Conservation (phyloP, 2,113 vertebrate species). For the Sinocyclocheilus rhinocerous region DNA sequence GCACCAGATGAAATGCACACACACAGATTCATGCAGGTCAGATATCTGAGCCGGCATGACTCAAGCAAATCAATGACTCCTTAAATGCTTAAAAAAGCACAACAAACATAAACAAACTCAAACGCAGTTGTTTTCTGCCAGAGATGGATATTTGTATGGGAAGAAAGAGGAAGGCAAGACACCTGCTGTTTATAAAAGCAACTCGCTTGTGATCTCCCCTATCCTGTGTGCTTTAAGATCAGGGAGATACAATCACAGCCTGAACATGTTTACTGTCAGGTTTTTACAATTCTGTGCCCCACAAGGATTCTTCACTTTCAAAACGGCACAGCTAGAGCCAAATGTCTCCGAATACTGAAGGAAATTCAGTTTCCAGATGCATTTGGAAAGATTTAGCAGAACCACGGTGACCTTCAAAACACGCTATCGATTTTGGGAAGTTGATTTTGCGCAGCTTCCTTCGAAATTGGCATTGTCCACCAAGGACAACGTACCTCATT, state of each 20-base stretch:
- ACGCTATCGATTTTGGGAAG: conserved; percentile 27
- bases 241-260: conserved; percentile 10
- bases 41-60: not conserved
- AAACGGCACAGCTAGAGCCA: not conserved
- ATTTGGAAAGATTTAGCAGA: conserved; percentile 1
- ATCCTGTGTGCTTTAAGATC: conserved; percentile 14
- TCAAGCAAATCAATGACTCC: conserved; percentile 4
- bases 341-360: not conserved
- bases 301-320: not conserved
- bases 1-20: not conserved
- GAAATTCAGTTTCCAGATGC: conserved; percentile 15
- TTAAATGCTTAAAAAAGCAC: conserved; percentile 7
- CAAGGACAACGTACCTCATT: conserved; percentile 23
- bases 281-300: not conserved
- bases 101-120: not conserved
- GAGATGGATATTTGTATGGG: not conserved
- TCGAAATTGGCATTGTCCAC: conserved; percentile 24
- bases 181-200: conserved; percentile 34
- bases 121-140: conserved; percentile 17
- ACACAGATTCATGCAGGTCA: not conserved
- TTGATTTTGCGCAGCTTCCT: not conserved
- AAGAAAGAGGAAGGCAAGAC: not conserved
- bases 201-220: conserved; percentile 4
- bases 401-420: conserved; percentile 29
- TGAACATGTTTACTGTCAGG: conserved; percentile 24